Percentiles rank a stretch among this genome's conserved stretches.
Evolutionary conservation across 2,888 invertebrate species (phyloP).

Genomic region (Entomobrya proxima): DNA sequence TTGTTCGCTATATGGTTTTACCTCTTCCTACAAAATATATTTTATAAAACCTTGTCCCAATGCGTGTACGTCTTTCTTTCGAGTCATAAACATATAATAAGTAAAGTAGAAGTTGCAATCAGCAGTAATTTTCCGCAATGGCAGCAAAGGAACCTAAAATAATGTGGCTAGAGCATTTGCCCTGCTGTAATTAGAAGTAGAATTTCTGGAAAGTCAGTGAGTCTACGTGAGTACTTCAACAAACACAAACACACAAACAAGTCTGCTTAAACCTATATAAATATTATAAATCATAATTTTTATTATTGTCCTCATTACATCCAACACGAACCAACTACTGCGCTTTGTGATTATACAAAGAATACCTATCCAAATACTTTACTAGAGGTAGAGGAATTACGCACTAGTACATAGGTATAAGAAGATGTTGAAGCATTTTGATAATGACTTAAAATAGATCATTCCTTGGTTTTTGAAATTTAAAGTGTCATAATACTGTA

Average conservation of each 20-base stretch:
- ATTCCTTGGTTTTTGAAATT: no score
- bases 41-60: neutral
- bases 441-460: no score
- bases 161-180: neutral
- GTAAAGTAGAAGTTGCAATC: neutral
- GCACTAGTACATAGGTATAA: no score
- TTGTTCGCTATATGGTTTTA: neutral
- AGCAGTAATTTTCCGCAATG: constrained; percentile 15
- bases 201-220: constrained; percentile 17
- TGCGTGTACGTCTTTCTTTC: neutral
- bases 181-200: neutral
- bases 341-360: no score
- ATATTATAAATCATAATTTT: constrained; percentile 13
- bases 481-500: no score
- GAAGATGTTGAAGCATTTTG: no score
- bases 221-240: constrained; percentile 3
- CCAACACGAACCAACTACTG: neutral
- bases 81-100: constrained; percentile 1
- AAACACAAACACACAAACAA: neutral
- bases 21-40: neutral
- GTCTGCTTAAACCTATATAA: neutral
- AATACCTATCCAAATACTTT: no score
- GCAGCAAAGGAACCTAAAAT: neutral
- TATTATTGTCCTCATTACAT: constrained; percentile 48
- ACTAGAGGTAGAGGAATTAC: no score